Conservation (phyloP, 2,113 vertebrate species). For the Dendrocopos noguchii region DNA sequence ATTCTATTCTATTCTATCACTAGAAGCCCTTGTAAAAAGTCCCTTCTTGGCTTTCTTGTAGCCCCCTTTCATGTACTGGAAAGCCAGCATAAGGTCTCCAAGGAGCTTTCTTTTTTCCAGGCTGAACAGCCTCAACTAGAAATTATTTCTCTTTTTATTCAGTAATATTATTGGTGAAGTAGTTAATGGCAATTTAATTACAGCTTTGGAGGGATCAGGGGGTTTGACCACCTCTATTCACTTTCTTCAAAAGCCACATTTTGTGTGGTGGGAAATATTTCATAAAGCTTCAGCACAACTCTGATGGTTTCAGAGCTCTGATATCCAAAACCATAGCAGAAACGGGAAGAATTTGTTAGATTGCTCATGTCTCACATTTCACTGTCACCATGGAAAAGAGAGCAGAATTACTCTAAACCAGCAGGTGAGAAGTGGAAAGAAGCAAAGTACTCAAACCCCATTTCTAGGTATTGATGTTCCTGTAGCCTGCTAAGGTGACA, state of each 20-base stretch:
- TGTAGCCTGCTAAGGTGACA: background rate
- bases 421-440: background rate
- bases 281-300: background rate
- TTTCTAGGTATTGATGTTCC: constrained; percentile 15
- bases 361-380: background rate
- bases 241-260: background rate
- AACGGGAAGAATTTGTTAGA: background rate
- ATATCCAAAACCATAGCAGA: background rate
- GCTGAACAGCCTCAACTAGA: background rate
- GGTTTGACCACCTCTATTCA: background rate
- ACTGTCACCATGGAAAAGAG: background rate
- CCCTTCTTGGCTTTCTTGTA: too few relatives aligned
- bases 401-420: background rate
- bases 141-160: background rate
- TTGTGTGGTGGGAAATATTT: background rate
- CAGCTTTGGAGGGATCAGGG: background rate
- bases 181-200: background rate
- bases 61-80: too few relatives aligned
- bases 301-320: background rate
- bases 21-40: too few relatives aligned
- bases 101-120: too few relatives aligned
- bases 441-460: background rate
- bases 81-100: too few relatives aligned
- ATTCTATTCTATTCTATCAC: too few relatives aligned
- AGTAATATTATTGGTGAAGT: background rate